phyloP scores from a whole-genome alignment of 2,888 invertebrate species.

The Catocala sponsa region DNA sequence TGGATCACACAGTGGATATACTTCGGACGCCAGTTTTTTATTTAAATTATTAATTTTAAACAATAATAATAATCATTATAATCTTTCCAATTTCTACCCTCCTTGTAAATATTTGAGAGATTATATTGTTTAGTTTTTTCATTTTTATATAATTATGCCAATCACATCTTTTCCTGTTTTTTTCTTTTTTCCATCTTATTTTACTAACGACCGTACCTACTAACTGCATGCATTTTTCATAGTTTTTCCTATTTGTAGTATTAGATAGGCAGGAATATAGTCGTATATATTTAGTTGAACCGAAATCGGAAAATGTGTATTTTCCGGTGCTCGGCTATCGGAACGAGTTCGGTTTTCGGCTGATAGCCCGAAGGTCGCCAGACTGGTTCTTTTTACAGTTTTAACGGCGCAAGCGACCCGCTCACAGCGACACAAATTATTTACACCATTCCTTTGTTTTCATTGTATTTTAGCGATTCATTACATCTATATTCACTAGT shows the following conservation, averaged over 20 bases:
- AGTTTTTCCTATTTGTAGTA: constrained; percentile 11
- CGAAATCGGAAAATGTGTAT: constrained; percentile 65
- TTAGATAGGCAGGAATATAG: constrained; percentile 9
- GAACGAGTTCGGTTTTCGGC: constrained; percentile 72
- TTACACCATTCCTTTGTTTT: constrained; percentile 65
- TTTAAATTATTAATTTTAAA: constrained; percentile 50
- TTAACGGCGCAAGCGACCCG: constrained; percentile 77
- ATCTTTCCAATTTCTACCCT: constrained; percentile 59
- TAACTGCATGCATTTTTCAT: constrained; percentile 70
- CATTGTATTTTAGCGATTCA: constrained; percentile 35
- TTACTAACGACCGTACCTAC: constrained; percentile 61
- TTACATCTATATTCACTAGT: constrained; percentile 9
- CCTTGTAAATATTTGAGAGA: constrained; percentile 78
- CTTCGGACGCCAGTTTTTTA: constrained; percentile 72
- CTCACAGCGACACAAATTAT: constrained; percentile 61
- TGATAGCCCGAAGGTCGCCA: constrained; percentile 78
- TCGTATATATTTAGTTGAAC: constrained; percentile 35
- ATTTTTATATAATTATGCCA: constrained; percentile 82
- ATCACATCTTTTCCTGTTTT: constrained; percentile 80
- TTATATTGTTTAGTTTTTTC: constrained; percentile 66
- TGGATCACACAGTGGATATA: constrained; percentile 77
- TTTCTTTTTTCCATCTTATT: constrained; percentile 55
- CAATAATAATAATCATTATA: constrained; percentile 46
- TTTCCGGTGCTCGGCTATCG: constrained; percentile 57
- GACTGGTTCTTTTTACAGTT: constrained; percentile 86